Percentiles rank a stretch among this genome's conserved stretches.
phyloP scores from a whole-genome alignment of 2,797 vertebrate species.

The Xerus rutilus region DNA sequence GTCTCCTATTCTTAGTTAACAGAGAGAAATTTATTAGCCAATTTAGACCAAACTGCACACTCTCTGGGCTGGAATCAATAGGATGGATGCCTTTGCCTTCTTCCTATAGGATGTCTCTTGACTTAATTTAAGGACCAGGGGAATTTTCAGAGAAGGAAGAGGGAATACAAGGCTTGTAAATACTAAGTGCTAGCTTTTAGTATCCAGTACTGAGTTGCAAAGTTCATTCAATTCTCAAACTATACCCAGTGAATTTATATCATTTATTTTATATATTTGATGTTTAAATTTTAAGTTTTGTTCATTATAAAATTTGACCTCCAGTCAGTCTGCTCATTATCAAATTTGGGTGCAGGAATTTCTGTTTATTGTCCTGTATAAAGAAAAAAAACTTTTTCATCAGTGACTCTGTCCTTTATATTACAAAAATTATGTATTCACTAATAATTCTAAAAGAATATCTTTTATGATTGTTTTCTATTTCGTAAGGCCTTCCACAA shows the following conservation, averaged over 20 bases:
- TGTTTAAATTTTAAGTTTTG: not conserved
- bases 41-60: not conserved
- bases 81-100: not conserved
- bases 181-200: not conserved
- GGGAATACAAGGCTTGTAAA: not conserved
- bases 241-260: not conserved
- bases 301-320: not conserved
- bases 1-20: no score
- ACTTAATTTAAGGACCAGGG: no score
- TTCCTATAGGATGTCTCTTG: not conserved
- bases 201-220: not conserved
- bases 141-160: constrained; percentile 36
- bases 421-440: not conserved
- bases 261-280: not conserved
- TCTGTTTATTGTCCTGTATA: not conserved
- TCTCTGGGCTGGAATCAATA: not conserved
- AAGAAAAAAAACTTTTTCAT: not conserved
- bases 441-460: not conserved
- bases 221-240: not conserved
- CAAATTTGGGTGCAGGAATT: not conserved
- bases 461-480: not conserved
- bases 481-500: not conserved
- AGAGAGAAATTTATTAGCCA: not conserved
- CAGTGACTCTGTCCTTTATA: not conserved
- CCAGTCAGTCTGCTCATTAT: not conserved